Evolutionary conservation across 2,113 vertebrate genomes (phyloP).

Genomic region (Grammomys dolichurus): DNA sequence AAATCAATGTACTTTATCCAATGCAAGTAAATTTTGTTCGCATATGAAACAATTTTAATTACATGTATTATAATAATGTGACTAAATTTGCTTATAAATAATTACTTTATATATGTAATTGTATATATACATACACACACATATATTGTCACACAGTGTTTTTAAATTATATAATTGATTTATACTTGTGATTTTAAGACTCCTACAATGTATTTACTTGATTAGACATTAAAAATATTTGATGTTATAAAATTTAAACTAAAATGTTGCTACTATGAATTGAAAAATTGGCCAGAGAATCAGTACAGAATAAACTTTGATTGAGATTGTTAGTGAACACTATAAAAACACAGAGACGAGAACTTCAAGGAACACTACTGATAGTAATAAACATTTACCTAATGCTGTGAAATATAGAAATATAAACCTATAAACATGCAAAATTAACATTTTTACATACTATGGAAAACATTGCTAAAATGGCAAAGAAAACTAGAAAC

Average conservation of each 20-base stretch:
- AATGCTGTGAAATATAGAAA: not conserved
- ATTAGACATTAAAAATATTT: not conserved
- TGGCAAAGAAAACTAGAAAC: not conserved
- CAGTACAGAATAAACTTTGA: not conserved
- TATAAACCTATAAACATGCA: not conserved
- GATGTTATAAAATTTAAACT: not conserved
- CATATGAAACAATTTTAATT: not conserved
- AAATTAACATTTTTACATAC: not conserved
- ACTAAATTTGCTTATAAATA: not conserved
- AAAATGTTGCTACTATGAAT: not conserved
- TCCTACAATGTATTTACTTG: not conserved
- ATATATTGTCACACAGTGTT: not conserved
- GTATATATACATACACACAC: no score
- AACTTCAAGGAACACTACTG: not conserved
- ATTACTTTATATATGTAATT: not conserved
- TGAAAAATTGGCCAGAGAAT: not conserved
- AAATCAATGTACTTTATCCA: not conserved
- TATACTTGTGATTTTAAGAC: not conserved
- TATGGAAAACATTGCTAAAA: not conserved
- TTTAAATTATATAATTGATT: constrained; percentile 19
- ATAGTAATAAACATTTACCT: not conserved
- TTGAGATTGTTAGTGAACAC: not conserved
- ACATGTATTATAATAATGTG: not conserved
- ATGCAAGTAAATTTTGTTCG: not conserved
- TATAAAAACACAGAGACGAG: not conserved